These are phyloP conservation scores for Polymixis lichenea DNA, from an alignment of 2,888 invertebrate genomes.

Conservation along the genomic window DNA sequence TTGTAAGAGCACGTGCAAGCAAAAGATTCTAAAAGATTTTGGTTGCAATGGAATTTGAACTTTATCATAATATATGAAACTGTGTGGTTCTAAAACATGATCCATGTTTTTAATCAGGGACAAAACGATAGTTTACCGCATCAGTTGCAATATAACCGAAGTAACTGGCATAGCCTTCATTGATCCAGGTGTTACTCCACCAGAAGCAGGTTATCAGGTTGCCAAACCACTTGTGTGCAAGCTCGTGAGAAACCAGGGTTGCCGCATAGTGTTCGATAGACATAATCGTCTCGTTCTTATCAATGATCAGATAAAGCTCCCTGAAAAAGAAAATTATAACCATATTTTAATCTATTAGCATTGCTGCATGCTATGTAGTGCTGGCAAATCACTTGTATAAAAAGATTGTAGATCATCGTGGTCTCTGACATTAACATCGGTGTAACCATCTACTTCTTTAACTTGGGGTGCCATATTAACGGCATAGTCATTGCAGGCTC, in stretches of 20 bases:
- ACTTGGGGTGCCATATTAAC: too few relatives aligned
- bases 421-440: too few relatives aligned
- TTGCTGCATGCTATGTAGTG: too few relatives aligned
- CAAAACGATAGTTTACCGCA: constrained; percentile 68
- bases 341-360: not conserved
- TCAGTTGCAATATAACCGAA: constrained; percentile 91
- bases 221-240: constrained; percentile 95
- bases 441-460: not conserved
- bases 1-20: not conserved
- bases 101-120: not conserved
- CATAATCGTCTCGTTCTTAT: constrained; percentile 83
- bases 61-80: too few relatives aligned
- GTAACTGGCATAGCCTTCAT: constrained; percentile 93
- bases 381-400: not conserved
- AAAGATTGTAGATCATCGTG: not conserved
- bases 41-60: not conserved
- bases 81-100: not conserved
- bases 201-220: constrained; percentile 93
- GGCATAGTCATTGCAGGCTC: too few relatives aligned
- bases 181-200: constrained; percentile 94
- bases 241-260: constrained; percentile 90
- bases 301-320: constrained; percentile 82
- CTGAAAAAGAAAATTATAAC: constrained; percentile 70
- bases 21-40: not conserved
- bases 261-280: constrained; percentile 86